phyloP scores from a whole-genome alignment of 2,113 vertebrate species.

The Ia io region DNA sequence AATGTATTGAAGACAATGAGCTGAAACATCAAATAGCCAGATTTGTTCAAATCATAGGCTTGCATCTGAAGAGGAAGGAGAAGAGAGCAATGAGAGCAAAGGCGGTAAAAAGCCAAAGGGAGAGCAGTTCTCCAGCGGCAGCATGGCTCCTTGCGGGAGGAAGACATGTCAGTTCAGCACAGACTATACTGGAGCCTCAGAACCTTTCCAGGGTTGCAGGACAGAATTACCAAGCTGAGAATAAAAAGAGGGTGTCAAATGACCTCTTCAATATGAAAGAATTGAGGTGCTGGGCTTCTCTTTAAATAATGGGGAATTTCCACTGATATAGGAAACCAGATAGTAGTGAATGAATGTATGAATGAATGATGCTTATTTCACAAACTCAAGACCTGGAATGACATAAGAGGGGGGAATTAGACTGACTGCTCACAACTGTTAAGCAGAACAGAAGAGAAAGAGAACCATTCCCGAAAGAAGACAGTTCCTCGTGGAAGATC shows the following conservation, averaged over 20 bases:
- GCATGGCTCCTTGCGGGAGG: neutral
- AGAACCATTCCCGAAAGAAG: neutral
- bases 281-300: neutral
- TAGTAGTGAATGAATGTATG: constrained; percentile 10
- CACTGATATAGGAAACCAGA: neutral
- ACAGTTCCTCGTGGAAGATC: neutral
- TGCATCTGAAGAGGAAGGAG: neutral
- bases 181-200: neutral
- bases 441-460: neutral
- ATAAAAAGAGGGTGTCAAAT: neutral
- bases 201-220: neutral
- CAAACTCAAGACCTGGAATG: neutral
- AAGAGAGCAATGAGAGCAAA: neutral
- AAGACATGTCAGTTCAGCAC: neutral
- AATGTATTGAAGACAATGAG: neutral
- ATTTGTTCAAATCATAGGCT: neutral
- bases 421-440: neutral
- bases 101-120: neutral
- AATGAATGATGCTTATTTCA: neutral
- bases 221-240: neutral
- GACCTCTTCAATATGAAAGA: neutral
- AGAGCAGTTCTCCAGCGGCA: neutral
- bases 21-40: neutral
- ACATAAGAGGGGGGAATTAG: neutral
- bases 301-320: neutral